A percentile compares a stretch with the other conserved stretches of the same genome.
phyloP scores from a whole-genome alignment of 2,888 invertebrate species.

The Andrena camellia region DNA sequence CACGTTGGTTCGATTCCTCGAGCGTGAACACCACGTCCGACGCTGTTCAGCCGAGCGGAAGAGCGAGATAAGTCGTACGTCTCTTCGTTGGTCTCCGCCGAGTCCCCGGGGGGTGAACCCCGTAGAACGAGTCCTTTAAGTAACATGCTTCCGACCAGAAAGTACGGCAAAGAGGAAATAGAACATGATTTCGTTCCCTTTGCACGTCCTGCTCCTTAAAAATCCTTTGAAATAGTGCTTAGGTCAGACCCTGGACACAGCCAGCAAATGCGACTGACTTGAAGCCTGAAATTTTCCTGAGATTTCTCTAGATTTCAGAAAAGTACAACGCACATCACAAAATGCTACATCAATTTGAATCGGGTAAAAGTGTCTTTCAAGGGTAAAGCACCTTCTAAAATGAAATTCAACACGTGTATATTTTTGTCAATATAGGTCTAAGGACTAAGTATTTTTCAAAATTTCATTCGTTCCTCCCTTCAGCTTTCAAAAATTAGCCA shows the following conservation, averaged over 20 bases:
- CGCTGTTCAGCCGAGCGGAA: slow-evolving; percentile 37
- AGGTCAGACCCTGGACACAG: too few species aligned
- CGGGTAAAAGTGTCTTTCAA: too few species aligned
- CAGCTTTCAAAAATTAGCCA: too few species aligned
- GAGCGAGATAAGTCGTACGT: slow-evolving; percentile 64
- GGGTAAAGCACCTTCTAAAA: too few species aligned
- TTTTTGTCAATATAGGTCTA: too few species aligned
- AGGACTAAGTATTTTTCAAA: too few species aligned
- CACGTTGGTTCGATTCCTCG: slow-evolving; percentile 24
- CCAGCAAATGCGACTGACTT: too few species aligned
- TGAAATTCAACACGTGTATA: too few species aligned
- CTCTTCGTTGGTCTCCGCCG: slow-evolving; percentile 43
- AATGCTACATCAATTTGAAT: too few species aligned
- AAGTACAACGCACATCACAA: too few species aligned
- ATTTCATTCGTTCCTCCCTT: too few species aligned
- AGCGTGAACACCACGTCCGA: slow-evolving; percentile 20
- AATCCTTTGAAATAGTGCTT: too few species aligned
- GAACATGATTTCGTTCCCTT: slow-evolving; percentile 4
- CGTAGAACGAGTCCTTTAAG: slow-evolving; percentile 25
- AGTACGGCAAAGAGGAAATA: slow-evolving; percentile 39
- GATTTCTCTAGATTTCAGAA: not conserved
- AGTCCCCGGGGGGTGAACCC: slow-evolving; percentile 43
- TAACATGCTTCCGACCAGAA: slow-evolving; percentile 34
- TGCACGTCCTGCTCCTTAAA: not conserved
- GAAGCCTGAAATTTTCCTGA: not conserved